These are phyloP conservation scores for Ctena decussata DNA, from an alignment of 2,888 invertebrate species.

Conservation along the genomic window DNA sequence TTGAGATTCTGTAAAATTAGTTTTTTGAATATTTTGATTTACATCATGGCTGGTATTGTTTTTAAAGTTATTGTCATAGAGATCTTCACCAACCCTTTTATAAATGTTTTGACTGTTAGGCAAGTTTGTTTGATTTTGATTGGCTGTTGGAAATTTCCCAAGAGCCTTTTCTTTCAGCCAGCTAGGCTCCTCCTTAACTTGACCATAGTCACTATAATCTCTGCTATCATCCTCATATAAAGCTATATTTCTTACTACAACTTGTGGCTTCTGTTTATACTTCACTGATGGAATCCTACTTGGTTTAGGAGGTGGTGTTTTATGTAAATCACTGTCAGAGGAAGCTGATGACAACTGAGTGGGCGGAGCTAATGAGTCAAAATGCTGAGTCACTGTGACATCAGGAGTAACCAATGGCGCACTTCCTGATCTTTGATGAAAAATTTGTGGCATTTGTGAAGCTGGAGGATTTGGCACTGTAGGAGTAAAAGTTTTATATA, in stretches of 20 bases:
- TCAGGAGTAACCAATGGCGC: conserved; percentile 76
- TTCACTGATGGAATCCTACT: conserved; percentile 87
- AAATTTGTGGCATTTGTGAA: conserved; percentile 39
- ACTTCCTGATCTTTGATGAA: conserved; percentile 80
- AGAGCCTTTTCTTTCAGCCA: conserved; percentile 68
- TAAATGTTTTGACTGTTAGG: neutral
- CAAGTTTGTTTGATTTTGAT: conserved; percentile 36
- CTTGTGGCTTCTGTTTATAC: conserved; percentile 79
- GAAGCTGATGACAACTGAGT: conserved; percentile 66
- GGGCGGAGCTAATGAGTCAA: conserved; percentile 56
- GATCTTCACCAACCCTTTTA: conserved; percentile 18
- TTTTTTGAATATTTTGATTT: conserved; percentile 61
- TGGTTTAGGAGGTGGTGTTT: conserved; percentile 87
- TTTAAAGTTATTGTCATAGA: conserved; percentile 73
- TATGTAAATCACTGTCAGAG: conserved; percentile 81
- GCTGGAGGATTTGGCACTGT: neutral
- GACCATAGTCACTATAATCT: conserved; percentile 85
- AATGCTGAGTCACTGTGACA: conserved; percentile 57
- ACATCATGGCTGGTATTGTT: conserved; percentile 37
- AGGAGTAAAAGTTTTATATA: conserved; percentile 39
- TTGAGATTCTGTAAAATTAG: conserved; percentile 16
- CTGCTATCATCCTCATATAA: conserved; percentile 81
- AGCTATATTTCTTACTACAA: conserved; percentile 78
- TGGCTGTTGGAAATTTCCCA: conserved; percentile 20
- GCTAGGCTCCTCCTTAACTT: conserved; percentile 83